A percentile compares a stretch with the other conserved stretches of the same genome.
Conservation (phyloP, 2,113 vertebrate species). For the Callocephalon fimbriatum region DNA sequence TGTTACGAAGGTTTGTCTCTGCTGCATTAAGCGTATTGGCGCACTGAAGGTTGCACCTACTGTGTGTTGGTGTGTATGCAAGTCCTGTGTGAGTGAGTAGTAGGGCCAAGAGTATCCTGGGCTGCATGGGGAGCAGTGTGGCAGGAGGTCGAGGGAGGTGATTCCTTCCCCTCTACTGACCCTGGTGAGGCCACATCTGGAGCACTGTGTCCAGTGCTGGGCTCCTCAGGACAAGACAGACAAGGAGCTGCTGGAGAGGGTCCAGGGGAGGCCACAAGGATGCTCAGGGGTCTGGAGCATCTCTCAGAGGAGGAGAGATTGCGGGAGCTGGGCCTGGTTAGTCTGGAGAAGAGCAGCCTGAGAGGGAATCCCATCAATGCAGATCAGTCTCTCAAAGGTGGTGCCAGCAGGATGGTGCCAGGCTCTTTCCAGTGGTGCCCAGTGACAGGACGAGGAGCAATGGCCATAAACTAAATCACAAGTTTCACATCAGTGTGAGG, state of each 20-base stretch:
- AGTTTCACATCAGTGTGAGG: neutral
- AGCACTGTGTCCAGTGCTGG: neutral
- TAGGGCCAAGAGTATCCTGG: neutral
- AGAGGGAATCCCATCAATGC: neutral
- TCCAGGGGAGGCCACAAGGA: neutral
- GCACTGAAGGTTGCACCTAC: neutral
- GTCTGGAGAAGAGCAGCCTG: neutral
- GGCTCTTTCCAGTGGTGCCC: neutral
- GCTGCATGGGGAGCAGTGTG: neutral
- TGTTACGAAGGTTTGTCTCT: neutral
- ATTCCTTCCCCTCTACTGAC: neutral
- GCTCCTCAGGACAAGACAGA: neutral
- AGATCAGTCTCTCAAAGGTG: neutral
- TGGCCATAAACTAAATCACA: neutral
- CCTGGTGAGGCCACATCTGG: neutral
- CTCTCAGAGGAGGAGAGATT: neutral
- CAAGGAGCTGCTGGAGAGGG: neutral
- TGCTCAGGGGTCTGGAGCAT: neutral
- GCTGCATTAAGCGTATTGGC: accelerated
- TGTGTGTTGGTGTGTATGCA: neutral
- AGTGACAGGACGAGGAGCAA: neutral
- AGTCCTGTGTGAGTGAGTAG: accelerated
- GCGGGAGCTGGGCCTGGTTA: neutral
- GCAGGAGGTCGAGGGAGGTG: neutral
- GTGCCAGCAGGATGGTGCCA: neutral